phyloP scores from a whole-genome alignment of 2,113 vertebrate genomes.

The Gymnobelideus leadbeateri region DNA sequence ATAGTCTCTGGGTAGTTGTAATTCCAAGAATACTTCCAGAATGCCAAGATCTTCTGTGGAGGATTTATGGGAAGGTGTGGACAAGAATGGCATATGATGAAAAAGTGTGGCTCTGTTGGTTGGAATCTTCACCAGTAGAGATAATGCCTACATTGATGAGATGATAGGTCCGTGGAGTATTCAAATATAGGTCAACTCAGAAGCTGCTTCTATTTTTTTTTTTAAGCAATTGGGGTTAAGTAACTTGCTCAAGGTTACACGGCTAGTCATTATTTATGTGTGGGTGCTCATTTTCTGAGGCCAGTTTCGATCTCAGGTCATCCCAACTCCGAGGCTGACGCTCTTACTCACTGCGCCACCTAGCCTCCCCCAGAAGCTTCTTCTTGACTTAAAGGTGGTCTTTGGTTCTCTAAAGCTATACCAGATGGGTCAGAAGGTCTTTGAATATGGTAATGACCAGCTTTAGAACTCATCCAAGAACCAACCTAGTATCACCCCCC shows the following conservation, averaged over 20 bases:
- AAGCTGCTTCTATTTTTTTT: no score
- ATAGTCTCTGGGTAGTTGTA: not conserved
- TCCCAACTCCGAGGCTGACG: no score
- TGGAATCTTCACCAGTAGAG: not conserved
- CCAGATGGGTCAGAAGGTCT: no score
- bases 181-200: not conserved
- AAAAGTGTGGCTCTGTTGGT: not conserved
- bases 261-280: no score
- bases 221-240: no score
- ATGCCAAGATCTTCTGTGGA: not conserved
- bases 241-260: no score
- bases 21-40: not conserved
- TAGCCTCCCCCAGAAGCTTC: no score
- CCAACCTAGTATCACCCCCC: not conserved
- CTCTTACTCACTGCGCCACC: no score
- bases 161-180: not conserved
- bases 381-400: not conserved
- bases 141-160: not conserved
- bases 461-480: not conserved
- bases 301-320: no score
- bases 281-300: no score
- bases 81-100: not conserved
- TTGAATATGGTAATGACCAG: not conserved
- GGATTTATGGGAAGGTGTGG: not conserved
- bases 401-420: no score